Base-by-base conservation (phyloP, 2,113 vertebrate species). In the Craseonycteris thonglongyai region DNA sequence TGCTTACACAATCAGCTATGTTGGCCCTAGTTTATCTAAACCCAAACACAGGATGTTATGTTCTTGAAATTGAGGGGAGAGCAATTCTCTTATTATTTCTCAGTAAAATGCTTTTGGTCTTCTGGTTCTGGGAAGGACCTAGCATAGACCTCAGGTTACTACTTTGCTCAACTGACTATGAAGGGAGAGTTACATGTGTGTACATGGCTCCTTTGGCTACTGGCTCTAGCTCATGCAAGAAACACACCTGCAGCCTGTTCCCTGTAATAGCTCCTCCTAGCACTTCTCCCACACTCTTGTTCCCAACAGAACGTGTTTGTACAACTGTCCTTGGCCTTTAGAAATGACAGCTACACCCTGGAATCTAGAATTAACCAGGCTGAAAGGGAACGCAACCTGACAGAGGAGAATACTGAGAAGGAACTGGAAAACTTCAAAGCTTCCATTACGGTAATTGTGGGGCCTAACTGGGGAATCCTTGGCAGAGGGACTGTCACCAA, bases 251-350 rank as follows among this genome's bases (percentile, higher is more conserved):
- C 22, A 56, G 83, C 83, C 49, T 24, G 40, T 38, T 78, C 83
- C 76, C n/a, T 30, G 21, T 66, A 88, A 9, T 90, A 68, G 72
- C 84, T 80, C 76, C 84, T 96, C 61, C 94, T 80, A 95, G 96
- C 87, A 33, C 71, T 66, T 97, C 94, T 97, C 56, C 84, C 81
- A 72, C 76, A 82, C 56, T 97, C 85, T 96, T 97, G 66, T 97
- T 98, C 91, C 98, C 95, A 83, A 96, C 98, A 99, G 99, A 99
- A 99, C 85, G 99, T 99, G 30, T 99, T 99, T 96, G 98, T 99
- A 91, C 99, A 99, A 97, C 99, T 99, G 95, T 99, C 99, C 83
- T 98, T 99, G 98, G 99, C 99, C n/a, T 99, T 99, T 98, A 99
- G 99, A 97, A 99, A 99, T 92, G 99, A 99, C 98, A 99, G 99